Evolutionary conservation across 2,888 invertebrate genomes (phyloP).

Genomic region (Tetanocera ferruginea): DNA sequence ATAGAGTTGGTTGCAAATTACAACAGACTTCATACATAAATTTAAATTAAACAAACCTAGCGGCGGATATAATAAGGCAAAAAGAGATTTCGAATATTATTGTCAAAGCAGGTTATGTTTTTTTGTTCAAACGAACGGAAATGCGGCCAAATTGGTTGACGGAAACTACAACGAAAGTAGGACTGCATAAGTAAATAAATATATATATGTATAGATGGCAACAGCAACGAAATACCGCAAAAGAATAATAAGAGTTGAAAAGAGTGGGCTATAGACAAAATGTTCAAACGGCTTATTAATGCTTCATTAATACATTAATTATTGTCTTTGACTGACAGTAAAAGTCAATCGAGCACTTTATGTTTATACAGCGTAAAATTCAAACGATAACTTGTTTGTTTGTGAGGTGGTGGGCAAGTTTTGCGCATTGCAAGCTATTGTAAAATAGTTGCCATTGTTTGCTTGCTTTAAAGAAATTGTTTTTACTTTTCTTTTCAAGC

Average conservation of each 20-base stretch:
- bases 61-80: no score
- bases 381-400: no score
- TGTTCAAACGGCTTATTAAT: neutral
- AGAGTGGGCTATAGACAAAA: neutral
- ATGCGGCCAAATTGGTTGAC: neutral
- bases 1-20: neutral
- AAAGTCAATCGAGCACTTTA: no score
- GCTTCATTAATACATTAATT: no score
- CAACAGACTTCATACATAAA: neutral
- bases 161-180: slow-evolving; percentile 5
- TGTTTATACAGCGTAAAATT: no score
- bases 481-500: no score
- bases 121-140: slow-evolving; percentile 4
- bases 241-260: neutral
- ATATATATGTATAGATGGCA: neutral
- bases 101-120: neutral
- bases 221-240: neutral
- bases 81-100: no score
- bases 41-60: slow-evolving; percentile 18
- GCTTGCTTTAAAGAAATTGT: no score
- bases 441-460: no score
- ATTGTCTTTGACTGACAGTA: no score
- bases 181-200: neutral
- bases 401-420: no score
- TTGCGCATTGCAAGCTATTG: no score